Base-by-base conservation (phyloP, 1,140 invertebrate species). In the Neuroterus valhalla region DNA sequence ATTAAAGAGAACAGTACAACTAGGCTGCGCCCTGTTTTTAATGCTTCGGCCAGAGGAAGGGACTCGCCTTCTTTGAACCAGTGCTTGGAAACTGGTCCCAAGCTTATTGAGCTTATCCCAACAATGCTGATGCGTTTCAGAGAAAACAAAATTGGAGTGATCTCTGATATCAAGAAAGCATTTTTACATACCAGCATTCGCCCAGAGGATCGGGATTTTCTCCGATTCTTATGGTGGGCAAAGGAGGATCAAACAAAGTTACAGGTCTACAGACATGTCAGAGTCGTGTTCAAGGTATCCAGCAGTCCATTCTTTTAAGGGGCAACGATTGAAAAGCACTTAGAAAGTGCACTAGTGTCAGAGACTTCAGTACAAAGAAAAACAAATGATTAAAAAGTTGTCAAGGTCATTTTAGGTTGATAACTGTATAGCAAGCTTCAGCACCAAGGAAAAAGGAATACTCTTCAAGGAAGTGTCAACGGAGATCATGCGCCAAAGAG, bases 141-240 rank as follows among this genome's bases (percentile, higher is more conserved):
- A 48, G 74, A 66, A 50, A 78, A 81, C 1, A 78, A 72, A 52
- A 84, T 87, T 68, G 88, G 84, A 23, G 77, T 90, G 0, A 81
- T 81, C 8, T 78, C 88, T 15, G 89, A 90, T 55, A 89, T 90
- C 0, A 74, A 81, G 46, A 88, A 88, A 66, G 88, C 87, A 0
- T 91, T 90, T 81, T 73, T 87, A 19, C 82, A 87, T 72, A 86
- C 90, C 26, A 21, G n/a, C 10, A 38, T 90, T 2, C 17, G 62
- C 46, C 44, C 71, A 46, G 46, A 74, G 0, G 85, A 90, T 72
- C 45, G 86, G 48, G 77, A 86, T 46, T 81, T 77, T 71, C 38
- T 88, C 5, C 55, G 81, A 38, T 87, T 88, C 77, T 66, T 88
- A 8, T 89, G 86, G 86, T 74, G 71, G 66, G 62, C 44, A 15